These are phyloP conservation scores for Asbolus verrucosus DNA, from an alignment of 1,140 invertebrate species.

Conservation along the genomic window DNA sequence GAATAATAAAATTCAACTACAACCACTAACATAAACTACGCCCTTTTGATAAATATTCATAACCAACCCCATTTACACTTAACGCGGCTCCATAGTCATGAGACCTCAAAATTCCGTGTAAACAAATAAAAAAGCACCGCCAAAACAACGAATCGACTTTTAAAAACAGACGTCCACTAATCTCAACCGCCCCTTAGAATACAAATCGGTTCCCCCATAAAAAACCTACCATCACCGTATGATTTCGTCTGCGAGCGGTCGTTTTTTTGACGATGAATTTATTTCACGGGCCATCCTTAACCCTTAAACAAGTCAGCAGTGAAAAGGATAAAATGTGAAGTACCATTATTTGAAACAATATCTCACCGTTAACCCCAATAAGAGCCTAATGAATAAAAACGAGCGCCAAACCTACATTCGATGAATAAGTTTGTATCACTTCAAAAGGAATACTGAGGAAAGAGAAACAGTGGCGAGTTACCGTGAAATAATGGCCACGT, in stretches of 20 bases:
- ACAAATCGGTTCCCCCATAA: too few species aligned
- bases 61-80: background rate
- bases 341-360: too few species aligned
- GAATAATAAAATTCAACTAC: background rate
- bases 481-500: conserved; percentile 9
- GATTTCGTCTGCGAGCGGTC: too few species aligned
- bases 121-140: too few species aligned
- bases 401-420: background rate
- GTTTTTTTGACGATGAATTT: conserved; percentile 7
- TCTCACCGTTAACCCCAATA: conserved; percentile 26
- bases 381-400: conserved; percentile 35
- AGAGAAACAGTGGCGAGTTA: conserved; percentile 7
- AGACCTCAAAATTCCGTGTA: conserved; percentile 1
- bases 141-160: conserved; percentile 1
- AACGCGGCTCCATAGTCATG: background rate
- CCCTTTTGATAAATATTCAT: background rate
- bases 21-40: background rate
- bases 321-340: too few species aligned
- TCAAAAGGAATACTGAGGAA: background rate
- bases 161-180: too few species aligned
- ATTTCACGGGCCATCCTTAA: background rate
- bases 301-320: background rate
- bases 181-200: too few species aligned
- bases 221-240: too few species aligned
- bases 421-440: background rate